Conservation (phyloP, 2,797 vertebrate genomes). For the Hippoglossus hippoglossus region DNA sequence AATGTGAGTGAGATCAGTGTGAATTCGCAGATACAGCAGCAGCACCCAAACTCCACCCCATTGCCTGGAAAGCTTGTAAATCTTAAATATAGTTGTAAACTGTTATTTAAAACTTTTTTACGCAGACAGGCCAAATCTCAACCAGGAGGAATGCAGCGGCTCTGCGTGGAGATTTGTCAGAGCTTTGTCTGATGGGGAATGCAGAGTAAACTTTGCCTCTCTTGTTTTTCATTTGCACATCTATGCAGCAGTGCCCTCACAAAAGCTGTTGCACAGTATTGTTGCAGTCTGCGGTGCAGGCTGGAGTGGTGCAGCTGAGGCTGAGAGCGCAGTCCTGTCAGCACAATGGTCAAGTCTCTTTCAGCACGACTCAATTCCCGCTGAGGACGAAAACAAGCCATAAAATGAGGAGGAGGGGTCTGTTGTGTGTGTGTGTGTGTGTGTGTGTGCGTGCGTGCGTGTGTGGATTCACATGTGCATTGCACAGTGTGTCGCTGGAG, state of each 20-base stretch:
- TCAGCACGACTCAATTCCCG: conserved; percentile 60
- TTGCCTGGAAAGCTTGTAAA: not conserved
- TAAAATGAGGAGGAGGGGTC: conserved; percentile 71
- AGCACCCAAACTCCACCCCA: not conserved
- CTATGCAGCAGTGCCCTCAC: conserved; percentile 27
- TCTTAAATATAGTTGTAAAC: not conserved
- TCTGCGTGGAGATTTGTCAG: not conserved
- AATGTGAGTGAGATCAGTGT: not conserved
- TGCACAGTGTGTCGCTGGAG: conserved; percentile 23
- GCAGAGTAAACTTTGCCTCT: conserved; percentile 11
- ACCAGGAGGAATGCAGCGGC: not conserved
- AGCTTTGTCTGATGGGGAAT: conserved; percentile 2
- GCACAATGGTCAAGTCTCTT: conserved; percentile 78
- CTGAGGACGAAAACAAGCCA: conserved; percentile 76
- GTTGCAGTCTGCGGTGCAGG: conserved; percentile 38
- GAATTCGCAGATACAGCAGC: not conserved
- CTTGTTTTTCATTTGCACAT: conserved; percentile 27
- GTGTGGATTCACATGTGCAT: conserved; percentile 22
- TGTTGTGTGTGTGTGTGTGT: conserved; percentile 9
- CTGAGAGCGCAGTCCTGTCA: conserved; percentile 45
- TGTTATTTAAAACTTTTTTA: conserved; percentile 1
- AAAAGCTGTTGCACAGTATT: conserved; percentile 56
- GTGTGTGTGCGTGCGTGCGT: conserved; percentile 12
- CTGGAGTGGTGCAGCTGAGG: conserved; percentile 53
- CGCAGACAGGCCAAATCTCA: not conserved